Conservation (phyloP, 2,113 vertebrate species). For the Silurus meridionalis region DNA sequence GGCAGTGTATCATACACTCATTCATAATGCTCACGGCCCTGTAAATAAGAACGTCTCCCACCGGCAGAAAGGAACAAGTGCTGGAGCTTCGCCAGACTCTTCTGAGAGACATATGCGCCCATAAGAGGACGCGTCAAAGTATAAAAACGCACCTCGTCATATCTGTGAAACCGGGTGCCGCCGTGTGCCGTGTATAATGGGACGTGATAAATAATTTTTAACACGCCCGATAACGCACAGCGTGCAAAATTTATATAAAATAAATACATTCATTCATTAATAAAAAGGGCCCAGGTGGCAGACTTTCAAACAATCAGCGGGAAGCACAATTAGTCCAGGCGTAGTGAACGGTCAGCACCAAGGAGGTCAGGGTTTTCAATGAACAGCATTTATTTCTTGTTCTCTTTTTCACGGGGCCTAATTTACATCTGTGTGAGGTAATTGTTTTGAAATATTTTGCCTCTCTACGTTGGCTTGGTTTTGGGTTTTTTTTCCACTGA, state of each 20-base stretch:
- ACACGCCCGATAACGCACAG: not conserved
- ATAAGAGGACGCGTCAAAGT: slow-evolving; percentile 4
- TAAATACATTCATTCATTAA: too few species aligned
- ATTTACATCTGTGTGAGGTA: not conserved
- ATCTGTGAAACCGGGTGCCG: not conserved
- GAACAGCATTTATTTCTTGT: not conserved
- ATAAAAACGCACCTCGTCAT: not conserved
- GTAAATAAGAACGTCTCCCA: slow-evolving; percentile 27
- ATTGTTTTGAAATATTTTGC: not conserved
- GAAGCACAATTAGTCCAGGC: not conserved
- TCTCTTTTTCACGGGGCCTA: not conserved
- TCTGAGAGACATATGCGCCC: slow-evolving; percentile 9
- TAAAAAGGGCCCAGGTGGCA: not conserved
- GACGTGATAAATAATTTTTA: not conserved
- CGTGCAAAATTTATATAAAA: too few species aligned
- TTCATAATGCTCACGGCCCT: slow-evolving; percentile 20
- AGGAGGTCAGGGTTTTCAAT: not conserved
- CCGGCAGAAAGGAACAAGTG: slow-evolving; percentile 10
- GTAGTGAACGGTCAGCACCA: not conserved
- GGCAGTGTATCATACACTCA: slow-evolving; percentile 24
- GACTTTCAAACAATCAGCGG: not conserved
- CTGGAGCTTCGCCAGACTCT: slow-evolving; percentile 7
- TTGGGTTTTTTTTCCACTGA: not conserved
- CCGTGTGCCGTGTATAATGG: not conserved
- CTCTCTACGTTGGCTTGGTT: not conserved